Evolutionary conservation across 2,113 vertebrate genomes (phyloP), one percentile per base, ranked within the genome.

Genomic region (Nipponia nippon): DNA sequence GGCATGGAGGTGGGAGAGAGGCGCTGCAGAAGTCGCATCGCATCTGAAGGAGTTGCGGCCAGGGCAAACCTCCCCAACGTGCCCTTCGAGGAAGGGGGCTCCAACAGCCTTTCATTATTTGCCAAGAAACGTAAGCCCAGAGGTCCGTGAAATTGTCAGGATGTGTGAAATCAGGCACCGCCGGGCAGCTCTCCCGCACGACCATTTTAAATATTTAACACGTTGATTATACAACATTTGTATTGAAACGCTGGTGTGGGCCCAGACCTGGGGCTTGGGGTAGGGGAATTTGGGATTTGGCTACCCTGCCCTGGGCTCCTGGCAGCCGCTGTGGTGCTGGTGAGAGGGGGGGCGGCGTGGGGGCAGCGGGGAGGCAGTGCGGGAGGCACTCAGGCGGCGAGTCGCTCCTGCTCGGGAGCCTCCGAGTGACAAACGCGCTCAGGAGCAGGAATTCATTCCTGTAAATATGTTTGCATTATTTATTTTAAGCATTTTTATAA

Each of bases 401-500:
- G 58, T 32, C 10, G 46, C 91, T 91, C 82, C 91, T 77, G 93
- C 89, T 92, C 26, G 19, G 49, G 76, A 94, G 78, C 77, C 83
- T 89, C 65, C 6, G 34, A 94, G 95, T 94, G 93, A 91, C 93
- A 91, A 95, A 91, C 16, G 38, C 20, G 13, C 83, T 90, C 66
- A 21, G 85, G 93, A 95, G 89, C 86, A 77, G 91, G 91, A 96
- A 94, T 97, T 87, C 94, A 92, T 96, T 90, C 82, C 92, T 97
- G 96, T 98, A 98, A 98, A 98, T 98, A 98, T 95, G 97, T 97
- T 98, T 97, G 97, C 95, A 97, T 98, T 98, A 98, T 98, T 98
- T 98, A 98, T 98, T 97, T 98, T 97, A 98, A 98, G 97, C 97
- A 98, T 98, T 98, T 98, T 98, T 98, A 98, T 98, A 98, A 98